These are phyloP conservation scores for Idaea biselata DNA, from an alignment of 2,888 invertebrate genomes.

Conservation along the genomic window DNA sequence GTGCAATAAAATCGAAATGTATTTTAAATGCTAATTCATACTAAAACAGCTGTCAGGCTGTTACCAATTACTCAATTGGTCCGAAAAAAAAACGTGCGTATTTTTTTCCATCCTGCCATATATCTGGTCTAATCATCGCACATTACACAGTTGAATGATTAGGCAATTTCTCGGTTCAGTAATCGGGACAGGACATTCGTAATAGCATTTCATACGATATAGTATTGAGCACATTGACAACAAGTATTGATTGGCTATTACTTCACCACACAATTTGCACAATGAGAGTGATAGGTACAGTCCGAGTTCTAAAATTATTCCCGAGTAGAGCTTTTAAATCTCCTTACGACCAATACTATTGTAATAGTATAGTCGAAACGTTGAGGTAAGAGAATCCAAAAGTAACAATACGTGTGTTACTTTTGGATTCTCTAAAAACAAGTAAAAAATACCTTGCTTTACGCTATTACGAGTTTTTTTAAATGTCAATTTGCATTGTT, in stretches of 20 bases:
- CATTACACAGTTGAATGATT: slow-evolving; percentile 74
- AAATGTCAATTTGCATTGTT: too few species aligned
- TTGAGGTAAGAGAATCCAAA: too few species aligned
- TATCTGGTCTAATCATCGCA: slow-evolving; percentile 65
- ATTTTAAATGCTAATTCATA: slow-evolving; percentile 2
- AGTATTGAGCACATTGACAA: neutral
- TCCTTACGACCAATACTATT: too few species aligned
- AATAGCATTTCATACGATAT: slow-evolving; percentile 70
- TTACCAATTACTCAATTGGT: slow-evolving; percentile 21
- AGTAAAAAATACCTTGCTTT: too few species aligned
- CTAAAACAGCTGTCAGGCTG: slow-evolving; percentile 25
- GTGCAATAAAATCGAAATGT: neutral
- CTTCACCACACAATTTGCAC: neutral
- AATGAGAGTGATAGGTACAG: neutral
- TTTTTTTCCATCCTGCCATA: slow-evolving; percentile 65
- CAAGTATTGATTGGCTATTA: neutral
- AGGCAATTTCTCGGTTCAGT: slow-evolving; percentile 73
- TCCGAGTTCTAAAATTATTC: neutral
- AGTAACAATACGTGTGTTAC: too few species aligned
- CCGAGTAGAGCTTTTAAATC: too few species aligned
- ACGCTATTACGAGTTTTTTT: too few species aligned
- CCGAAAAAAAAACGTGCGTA: slow-evolving; percentile 30
- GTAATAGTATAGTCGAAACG: too few species aligned
- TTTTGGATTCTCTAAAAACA: too few species aligned
- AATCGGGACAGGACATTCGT: slow-evolving; percentile 51